Evolutionary conservation across 1,140 invertebrate genomes (phyloP), one percentile per base, ranked within the genome.

Genomic region (Halyomorpha halys): DNA sequence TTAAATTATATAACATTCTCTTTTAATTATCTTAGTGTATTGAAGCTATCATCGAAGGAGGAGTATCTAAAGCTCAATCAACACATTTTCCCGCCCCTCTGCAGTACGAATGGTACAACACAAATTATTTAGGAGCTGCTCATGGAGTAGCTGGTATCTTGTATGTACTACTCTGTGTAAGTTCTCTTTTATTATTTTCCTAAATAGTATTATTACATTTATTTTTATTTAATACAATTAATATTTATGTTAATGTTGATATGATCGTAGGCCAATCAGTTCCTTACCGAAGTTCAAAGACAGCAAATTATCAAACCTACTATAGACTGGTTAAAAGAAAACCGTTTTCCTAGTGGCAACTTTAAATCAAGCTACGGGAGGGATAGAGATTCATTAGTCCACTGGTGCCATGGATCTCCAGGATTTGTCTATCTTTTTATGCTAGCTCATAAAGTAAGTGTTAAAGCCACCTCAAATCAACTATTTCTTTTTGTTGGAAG

Each of bases 321-420:
- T 8, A 74, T 92, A 61, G 79, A 89, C 68, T 87, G 79, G 72
- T 72, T 90, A 65, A 68, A 79, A 11, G 73, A 70, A 18, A 66
- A 81, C 44, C 77, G 79, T 70, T 88, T 81, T 74, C 73, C 81
- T n/a, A 87, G 86, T 68, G 89, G 89, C 3, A 96, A 96, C 76
- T 89, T 89, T 73, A 89, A 89, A 5, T 94, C 91, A 0, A 94
- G 91, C 0, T 62, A 87, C 0, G 83, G 81, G 16, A 86, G 82
- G 68, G 77, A 76, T 30, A 75, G 75, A 44, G 91, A 96, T 72
- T 83, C 82, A 74, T 79, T 96, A 49, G 84, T 97, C 2, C 94
- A 97, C 68, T 97, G 94, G 94, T 97, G 94, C 79, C 93, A 97
- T 74, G 94, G 94, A n/a, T 90, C 92, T 23, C 89, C 94, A 53